Base-by-base conservation (phyloP, 1,140 invertebrate genomes). In the Chionoecetes opilio region DNA sequence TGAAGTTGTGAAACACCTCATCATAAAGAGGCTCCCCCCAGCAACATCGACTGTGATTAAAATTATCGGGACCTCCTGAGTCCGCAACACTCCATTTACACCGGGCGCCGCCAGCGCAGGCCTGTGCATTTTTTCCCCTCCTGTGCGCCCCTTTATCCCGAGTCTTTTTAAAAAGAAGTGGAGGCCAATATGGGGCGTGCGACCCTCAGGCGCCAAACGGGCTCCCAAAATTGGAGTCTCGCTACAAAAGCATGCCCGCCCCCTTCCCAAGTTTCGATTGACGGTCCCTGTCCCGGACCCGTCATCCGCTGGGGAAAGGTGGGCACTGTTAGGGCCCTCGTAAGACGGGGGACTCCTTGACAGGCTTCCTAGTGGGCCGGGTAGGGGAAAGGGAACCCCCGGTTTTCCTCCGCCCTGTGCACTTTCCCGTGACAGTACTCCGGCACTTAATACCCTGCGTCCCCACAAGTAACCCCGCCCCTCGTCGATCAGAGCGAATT, bases 81-180 rank as follows among this genome's bases (percentile, higher is more conserved):
- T 6, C 41, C 14, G 91, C 3, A 82, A 75, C 75, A 82, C 63
- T 35, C 75, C 91, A 2, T 82, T 3, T 32, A 82, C 91, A 92
- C 63, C 31, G 91, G 91, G 14, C 91, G 32, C 9, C 91, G 46
- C 91, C 91, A 82, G n/a, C 53, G 3, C 53, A 92, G 34, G 3
- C 35, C 34, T 93, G 63, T 34, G 11, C 32, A 41, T 32, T 32
- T 17, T 17, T 32, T 93, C n/a, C 82, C 14, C 90, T 38, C 31
- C 75, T 93, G 37, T 82, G 38, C 21, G 9, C 53, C 53, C 26
- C 8, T 21, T 75, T 21, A 75, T 21, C 53, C 53, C 3, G 53
- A 75, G 53, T 75, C 53, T 21, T 75, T 75, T 21, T 14, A 75
- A 21, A 93, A 93, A 82, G 35, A 93, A 82, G 37, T 3, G 82